A percentile compares a stretch with the other conserved stretches of the same genome.
Conservation (phyloP, 2,113 vertebrate species). For the Sander vitreus region DNA sequence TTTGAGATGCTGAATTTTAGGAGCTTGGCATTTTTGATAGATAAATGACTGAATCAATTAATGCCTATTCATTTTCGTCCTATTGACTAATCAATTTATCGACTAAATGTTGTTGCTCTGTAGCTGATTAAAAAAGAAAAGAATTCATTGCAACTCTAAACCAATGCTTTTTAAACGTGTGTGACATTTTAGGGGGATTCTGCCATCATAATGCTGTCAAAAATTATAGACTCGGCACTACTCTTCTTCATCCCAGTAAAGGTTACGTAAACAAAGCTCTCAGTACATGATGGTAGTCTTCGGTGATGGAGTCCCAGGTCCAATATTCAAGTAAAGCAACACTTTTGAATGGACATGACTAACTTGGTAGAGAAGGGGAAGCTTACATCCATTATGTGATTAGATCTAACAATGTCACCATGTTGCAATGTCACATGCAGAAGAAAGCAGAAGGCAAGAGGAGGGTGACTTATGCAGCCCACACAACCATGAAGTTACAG, state of each 20-base stretch:
- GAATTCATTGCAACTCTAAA: neutral
- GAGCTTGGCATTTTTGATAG: neutral
- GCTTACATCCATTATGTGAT: neutral
- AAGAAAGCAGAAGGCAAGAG: slow-evolving; percentile 1
- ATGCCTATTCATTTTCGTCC: neutral
- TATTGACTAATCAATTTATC: no score
- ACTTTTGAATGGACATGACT: neutral
- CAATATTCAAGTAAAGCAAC: neutral
- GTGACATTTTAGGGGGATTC: neutral
- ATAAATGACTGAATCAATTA: neutral
- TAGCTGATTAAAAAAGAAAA: neutral
- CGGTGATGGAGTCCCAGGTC: neutral
- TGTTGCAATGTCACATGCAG: slow-evolving; percentile 9
- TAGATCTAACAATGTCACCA: neutral
- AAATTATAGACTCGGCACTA: neutral
- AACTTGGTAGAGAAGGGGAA: neutral
- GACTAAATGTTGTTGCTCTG: neutral
- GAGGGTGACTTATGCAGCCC: slow-evolving; percentile 15
- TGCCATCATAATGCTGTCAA: neutral
- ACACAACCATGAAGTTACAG: slow-evolving; percentile 25
- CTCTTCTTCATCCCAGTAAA: neutral
- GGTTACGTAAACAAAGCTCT: neutral
- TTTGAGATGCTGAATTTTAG: neutral
- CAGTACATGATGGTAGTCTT: neutral
- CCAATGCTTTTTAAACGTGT: neutral